These are phyloP conservation scores for Patella vulgata DNA, from an alignment of 1,140 invertebrate genomes.

Conservation along the genomic window DNA sequence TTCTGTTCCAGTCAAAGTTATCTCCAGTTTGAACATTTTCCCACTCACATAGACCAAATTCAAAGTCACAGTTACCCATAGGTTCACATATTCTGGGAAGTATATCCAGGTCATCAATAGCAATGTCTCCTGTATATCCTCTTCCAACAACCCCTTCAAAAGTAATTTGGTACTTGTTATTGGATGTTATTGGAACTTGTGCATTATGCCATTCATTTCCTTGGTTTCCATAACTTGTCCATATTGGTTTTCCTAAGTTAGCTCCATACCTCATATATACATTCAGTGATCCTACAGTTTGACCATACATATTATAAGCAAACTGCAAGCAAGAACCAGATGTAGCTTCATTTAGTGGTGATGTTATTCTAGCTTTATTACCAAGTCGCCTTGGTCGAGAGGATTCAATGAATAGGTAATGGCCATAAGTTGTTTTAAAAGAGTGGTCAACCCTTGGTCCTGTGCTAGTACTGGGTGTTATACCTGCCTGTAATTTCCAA, in stretches of 20 bases:
- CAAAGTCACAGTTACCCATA: constrained; percentile 59
- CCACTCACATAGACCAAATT: constrained; percentile 58
- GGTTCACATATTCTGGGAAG: constrained; percentile 28
- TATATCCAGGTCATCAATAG: constrained; percentile 46
- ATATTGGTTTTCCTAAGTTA: constrained; percentile 25
- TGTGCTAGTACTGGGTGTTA: constrained; percentile 40
- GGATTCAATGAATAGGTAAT: constrained; percentile 55
- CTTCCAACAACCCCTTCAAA: constrained; percentile 52
- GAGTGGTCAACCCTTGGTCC: constrained; percentile 59
- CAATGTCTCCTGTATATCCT: constrained; percentile 42
- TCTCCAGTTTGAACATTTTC: constrained; percentile 37
- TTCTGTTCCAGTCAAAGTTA: constrained; percentile 56
- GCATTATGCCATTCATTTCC: constrained; percentile 44
- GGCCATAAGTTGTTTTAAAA: constrained; percentile 41
- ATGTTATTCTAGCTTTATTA: constrained; percentile 51
- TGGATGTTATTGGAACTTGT: constrained; percentile 38
- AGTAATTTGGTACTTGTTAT: constrained; percentile 27
- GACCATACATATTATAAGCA: constrained; percentile 81
- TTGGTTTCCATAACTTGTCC: constrained; percentile 42
- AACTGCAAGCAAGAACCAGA: constrained; percentile 66
- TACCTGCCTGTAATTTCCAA: constrained; percentile 42
- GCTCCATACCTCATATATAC: constrained; percentile 38
- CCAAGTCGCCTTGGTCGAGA: constrained; percentile 43
- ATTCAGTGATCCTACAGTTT: constrained; percentile 43
- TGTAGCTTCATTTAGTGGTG: constrained; percentile 35